Evolutionary conservation across 2,888 invertebrate species (phyloP).

Genomic region (Andricus quercusramuli): DNA sequence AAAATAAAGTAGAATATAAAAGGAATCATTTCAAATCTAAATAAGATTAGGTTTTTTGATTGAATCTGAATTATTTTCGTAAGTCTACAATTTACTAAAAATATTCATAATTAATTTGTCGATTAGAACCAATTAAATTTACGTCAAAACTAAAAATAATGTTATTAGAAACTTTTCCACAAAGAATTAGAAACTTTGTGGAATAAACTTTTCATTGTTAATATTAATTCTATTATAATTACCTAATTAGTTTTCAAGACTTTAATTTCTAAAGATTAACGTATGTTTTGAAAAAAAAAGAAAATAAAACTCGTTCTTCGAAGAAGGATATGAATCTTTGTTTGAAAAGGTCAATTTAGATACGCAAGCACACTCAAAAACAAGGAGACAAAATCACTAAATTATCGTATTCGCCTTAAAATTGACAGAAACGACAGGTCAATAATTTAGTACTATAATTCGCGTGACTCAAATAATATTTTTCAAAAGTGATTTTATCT

Average conservation of each 20-base stretch:
- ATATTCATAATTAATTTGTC: not conserved
- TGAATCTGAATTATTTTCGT: not conserved
- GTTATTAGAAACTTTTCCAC: too few relatives aligned
- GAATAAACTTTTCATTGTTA: not conserved
- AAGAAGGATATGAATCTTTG: not conserved
- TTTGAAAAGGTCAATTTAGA: constrained; percentile 8
- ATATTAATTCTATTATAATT: not conserved
- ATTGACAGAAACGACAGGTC: too few relatives aligned
- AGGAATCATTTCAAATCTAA: too few relatives aligned
- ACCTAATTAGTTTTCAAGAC: not conserved
- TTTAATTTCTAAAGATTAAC: not conserved
- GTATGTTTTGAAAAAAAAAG: not conserved
- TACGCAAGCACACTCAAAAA: not conserved
- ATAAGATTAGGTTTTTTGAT: not conserved
- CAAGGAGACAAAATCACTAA: constrained; percentile 9
- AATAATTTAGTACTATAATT: too few relatives aligned
- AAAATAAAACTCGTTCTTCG: not conserved
- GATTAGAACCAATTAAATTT: not conserved
- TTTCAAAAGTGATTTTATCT: constrained; percentile 16
- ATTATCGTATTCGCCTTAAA: too few relatives aligned
- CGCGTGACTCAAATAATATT: not conserved
- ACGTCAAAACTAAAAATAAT: too few relatives aligned
- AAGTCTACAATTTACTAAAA: not conserved
- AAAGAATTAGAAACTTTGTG: too few relatives aligned
- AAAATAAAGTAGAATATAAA: too few relatives aligned